phyloP scores from a whole-genome alignment of 2,113 vertebrate species.

The Podocnemis expansa region DNA sequence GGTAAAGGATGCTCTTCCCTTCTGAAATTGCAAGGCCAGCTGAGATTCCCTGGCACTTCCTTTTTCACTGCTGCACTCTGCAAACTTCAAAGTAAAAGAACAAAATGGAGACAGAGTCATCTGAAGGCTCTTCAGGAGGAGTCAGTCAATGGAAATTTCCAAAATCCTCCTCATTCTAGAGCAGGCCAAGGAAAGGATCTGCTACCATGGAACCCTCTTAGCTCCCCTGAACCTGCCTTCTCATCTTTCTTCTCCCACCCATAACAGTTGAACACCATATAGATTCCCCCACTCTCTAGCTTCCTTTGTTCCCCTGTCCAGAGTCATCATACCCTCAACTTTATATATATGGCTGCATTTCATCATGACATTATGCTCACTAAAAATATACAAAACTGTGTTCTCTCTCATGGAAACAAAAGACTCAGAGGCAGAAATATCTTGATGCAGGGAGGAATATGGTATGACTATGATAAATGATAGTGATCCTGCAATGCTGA shows the following conservation, averaged over 20 bases:
- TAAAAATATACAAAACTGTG: neutral
- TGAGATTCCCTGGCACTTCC: slow-evolving; percentile 14
- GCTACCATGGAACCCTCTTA: neutral
- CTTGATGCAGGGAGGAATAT: neutral
- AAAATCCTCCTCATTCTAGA: neutral
- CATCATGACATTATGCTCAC: neutral
- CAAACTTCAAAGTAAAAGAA: slow-evolving; percentile 21
- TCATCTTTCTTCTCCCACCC: neutral
- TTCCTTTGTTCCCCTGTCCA: neutral
- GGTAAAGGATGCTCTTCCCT: neutral
- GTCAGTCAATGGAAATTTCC: neutral
- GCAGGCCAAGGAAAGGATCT: neutral
- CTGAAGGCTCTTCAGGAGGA: slow-evolving; percentile 21
- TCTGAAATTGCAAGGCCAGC: neutral
- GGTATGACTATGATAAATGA: neutral
- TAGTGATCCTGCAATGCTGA: neutral
- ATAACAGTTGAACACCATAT: neutral
- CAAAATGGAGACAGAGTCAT: slow-evolving; percentile 11
- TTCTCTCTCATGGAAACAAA: slow-evolving; percentile 5
- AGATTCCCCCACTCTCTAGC: neutral
- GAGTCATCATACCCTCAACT: neutral
- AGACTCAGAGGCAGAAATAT: neutral
- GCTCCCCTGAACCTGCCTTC: neutral
- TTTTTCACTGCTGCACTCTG: slow-evolving; percentile 12
- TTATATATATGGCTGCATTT: neutral